Percentiles rank a stretch among this genome's conserved stretches.
phyloP scores from a whole-genome alignment of 2,113 vertebrate genomes.

The Emberiza fucata region DNA sequence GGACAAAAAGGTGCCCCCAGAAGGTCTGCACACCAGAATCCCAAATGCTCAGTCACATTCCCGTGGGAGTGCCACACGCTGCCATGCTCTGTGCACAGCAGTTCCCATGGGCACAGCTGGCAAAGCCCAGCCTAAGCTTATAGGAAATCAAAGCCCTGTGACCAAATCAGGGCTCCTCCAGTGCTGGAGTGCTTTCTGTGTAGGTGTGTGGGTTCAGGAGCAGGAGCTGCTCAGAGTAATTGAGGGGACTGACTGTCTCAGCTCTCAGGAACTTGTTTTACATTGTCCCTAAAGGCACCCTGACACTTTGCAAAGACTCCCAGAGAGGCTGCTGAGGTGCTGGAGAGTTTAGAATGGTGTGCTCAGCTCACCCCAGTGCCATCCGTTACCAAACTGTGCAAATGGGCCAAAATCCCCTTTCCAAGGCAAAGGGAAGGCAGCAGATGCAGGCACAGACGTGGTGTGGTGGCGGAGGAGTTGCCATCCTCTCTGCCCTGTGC shows the following conservation, averaged over 20 bases:
- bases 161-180: neutral
- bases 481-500: neutral
- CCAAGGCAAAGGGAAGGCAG: neutral
- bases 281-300: neutral
- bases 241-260: neutral
- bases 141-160: neutral
- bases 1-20: neutral
- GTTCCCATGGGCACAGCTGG: neutral
- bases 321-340: neutral
- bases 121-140: neutral
- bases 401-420: neutral
- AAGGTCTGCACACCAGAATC: too few relatives aligned
- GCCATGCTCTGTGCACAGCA: neutral
- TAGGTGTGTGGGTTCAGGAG: neutral
- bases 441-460: neutral
- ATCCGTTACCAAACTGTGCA: neutral
- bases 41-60: neutral
- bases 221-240: neutral
- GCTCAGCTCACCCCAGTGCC: neutral
- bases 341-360: neutral
- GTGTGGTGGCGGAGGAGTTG: neutral
- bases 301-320: neutral
- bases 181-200: neutral
- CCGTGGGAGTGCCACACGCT: fast-evolving
- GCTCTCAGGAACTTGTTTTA: neutral